phyloP scores from a whole-genome alignment of 1,140 invertebrate genomes.

The Philaenus spumarius region DNA sequence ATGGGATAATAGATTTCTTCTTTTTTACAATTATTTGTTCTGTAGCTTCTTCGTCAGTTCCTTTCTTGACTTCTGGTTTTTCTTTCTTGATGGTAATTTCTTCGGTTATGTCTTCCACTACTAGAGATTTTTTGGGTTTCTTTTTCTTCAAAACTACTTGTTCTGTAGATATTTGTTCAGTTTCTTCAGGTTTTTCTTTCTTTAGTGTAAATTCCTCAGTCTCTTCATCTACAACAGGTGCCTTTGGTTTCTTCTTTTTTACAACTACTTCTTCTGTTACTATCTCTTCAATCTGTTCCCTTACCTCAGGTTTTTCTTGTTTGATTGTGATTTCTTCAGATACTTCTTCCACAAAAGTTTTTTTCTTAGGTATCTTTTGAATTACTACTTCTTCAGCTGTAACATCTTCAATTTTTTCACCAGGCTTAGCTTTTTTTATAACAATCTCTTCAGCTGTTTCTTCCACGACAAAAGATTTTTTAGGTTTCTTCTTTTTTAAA shows the following conservation, averaged over 20 bases:
- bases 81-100: constrained; percentile 31
- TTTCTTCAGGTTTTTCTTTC: constrained; percentile 35
- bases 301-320: constrained; percentile 27
- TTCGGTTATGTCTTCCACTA: constrained; percentile 32
- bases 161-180: constrained; percentile 32
- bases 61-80: constrained; percentile 14
- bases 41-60: constrained; percentile 28
- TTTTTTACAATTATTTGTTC: constrained; percentile 29
- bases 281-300: constrained; percentile 31
- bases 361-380: constrained; percentile 30
- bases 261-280: constrained; percentile 17
- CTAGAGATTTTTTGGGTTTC: constrained; percentile 26
- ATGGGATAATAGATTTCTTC: constrained; percentile 9
- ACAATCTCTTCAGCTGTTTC: constrained; percentile 43
- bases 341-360: constrained; percentile 28
- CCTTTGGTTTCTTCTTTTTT: constrained; percentile 30
- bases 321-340: constrained; percentile 30
- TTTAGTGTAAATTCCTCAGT: constrained; percentile 33
- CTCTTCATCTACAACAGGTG: constrained; percentile 34
- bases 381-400: constrained; percentile 41
- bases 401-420: constrained; percentile 40
- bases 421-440: constrained; percentile 37
- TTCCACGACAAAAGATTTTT: constrained; percentile 31
- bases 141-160: constrained; percentile 33
- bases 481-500: constrained; percentile 39